Base-by-base conservation (phyloP, 2,888 invertebrate species). In the Lasiommata megera region DNA sequence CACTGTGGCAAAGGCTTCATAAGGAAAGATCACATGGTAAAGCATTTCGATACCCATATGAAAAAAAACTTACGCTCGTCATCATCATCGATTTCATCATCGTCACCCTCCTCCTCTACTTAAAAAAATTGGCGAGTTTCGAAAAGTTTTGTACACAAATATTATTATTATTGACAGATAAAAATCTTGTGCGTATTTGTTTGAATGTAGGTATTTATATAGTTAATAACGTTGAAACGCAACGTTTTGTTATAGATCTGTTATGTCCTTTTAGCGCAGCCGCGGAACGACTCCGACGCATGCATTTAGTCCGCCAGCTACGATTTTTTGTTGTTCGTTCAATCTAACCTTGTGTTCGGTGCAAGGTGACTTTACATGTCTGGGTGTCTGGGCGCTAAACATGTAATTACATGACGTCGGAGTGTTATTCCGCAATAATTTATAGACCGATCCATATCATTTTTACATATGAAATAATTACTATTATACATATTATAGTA, bases 21-120 rank as follows among this genome's bases (percentile, higher is more conserved):
- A 70, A 93, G 97, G 67, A 96, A 96, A 84, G 97, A 97, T 86
- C 97, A 97, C 84, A 96, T 97, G 96, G 93, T 96, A 66, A 97
- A 97, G 81, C 97, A 97, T 81, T 92, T 93, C 68, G 95, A 95
- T 69, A 96, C 96, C 52, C 97, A 97, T 85, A 92, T 92, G 54
- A 94, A 93, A 77, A 94, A 93, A 73, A 87, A 80, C 63, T 74
- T 82, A 57, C 84, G 88, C 57, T 70, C 83, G 37, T 74, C 82
- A 3, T 68, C 79, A n/a, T 72, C 80, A n/a, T 73, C 79, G 28
- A 68, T 77, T 17, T 74, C 84, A 28, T 70, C 80, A 50, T 65
- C 72, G 46, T 70, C 69, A 54, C 70, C 82, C 14, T 74, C 81
- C 43, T 73, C 77, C 28, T 72, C 77, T 41, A 64, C 70, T 48